Evolutionary conservation across 2,888 invertebrate species (phyloP), one percentile per base, ranked within the genome.

Genomic region (Aspidapion aeneum): DNA sequence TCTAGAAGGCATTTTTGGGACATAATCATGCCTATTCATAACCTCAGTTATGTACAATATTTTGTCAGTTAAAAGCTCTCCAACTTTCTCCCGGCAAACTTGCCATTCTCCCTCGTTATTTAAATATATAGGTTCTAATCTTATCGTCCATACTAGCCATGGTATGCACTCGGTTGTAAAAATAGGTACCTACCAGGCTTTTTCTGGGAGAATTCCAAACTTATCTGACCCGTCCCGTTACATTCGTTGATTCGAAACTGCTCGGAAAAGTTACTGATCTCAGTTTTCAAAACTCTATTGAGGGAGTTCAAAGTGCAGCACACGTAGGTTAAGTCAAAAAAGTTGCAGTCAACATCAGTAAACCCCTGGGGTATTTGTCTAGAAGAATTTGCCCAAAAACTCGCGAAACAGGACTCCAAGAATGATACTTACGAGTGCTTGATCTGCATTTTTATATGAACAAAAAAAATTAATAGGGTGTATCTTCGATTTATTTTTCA

Each of bases 91-190:
- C 66, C 95, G 86, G 73, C 91, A 93, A 71, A 89, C 85, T 79
- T 93, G 93, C 72, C 94, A 84, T 75, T 96, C 96, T 76, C 91
- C 90, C 77, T 96, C 96, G 78, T 87, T 92, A 66, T 89, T 89
- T 59, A 96, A 84, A 72, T 91, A 90, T 21, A 95, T 89, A 50
- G 97, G 85, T 78, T 97, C 94, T 70, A 98, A 85, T 73, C 93
- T 89, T 3, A 98, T 87, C 48, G 96, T 97, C 98, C 98, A 99
- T 62, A 98, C 94, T 80, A 99, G 98, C 98, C 98, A 99, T 0
- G 97, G 96, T 74, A 94, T 93, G 76, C 91, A 92, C 77, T 98
- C 97, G 19, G 89, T 89, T 90, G 89, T n/a, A 68, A 21, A 78
- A 97, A 94, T 21, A 91, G 87, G 96, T 97, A 97, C 60, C 93